Evolutionary conservation across 92 coral and sea anemone species (phyloP), one percentile per base, ranked within the genome.

Genomic region (Porites cylindrica): DNA sequence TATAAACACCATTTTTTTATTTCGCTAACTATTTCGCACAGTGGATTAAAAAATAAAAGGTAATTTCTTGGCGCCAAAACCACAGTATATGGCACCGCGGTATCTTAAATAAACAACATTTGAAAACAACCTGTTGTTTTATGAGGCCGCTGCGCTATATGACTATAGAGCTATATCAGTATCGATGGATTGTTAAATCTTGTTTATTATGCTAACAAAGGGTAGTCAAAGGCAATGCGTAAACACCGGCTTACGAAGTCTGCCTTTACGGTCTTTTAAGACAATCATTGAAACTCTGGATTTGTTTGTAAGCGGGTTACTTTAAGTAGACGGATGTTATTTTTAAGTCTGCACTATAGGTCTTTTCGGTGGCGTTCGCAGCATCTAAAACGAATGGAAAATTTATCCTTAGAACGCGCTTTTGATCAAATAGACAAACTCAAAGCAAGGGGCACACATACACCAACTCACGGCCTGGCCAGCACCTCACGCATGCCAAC

Each of bases 41-140:
- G 43, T 60, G n/a, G 83, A 79, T 79, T 65, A 7, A 8, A 19
- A 12, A 66, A 66, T 66, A 1, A n/a, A n/a, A 10, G 38, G 61
- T 56, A 56, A 10, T 56, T 56, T 56, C 11, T 11, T 56, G 61
- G 50, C 29, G 47, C 54, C 20, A 24, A 13, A 58, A 76, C 64
- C 64, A 10, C 63, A 8, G 61, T 56, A 56, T 56, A 63, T 11
- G 6, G 19, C 43, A 38, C 83, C 43, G 38, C 72, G 59, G 82
- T 54, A n/a, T 50, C 60, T 65, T 52, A 47, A 63, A 65, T 24
- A 79, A 79, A 79, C 53, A 64, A 23, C 18, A 1, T 21, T 10
- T 67, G 43, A 79, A 79, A 63, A 79, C 83, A 79, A 38, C n/a
- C 14, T 79, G 71, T 63, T 78, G 8, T 79, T 50, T 79, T 79